Evolutionary conservation across 2,797 vertebrate species (phyloP).

Genomic region (Enteromius paludinosus): DNA sequence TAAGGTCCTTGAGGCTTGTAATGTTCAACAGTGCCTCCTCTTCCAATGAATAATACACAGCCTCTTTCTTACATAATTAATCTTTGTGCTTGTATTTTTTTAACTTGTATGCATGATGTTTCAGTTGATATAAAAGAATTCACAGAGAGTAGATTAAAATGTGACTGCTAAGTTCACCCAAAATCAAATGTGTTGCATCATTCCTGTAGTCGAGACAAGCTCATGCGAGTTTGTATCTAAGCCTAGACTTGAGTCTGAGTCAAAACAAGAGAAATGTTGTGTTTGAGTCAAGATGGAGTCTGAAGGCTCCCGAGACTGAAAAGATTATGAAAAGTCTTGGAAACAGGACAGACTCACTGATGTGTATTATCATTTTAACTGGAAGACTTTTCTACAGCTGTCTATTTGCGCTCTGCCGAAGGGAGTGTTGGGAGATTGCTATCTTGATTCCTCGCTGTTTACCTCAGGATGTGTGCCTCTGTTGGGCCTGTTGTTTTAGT

Average conservation of each 20-base stretch:
- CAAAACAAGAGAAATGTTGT: background rate
- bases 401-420: background rate
- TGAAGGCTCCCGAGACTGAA: background rate
- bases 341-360: background rate
- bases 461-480: background rate
- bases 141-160: background rate
- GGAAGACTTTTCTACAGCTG: background rate
- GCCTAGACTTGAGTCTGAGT: background rate
- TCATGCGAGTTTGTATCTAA: background rate
- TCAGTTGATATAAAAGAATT: conserved; percentile 3
- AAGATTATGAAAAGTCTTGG: background rate
- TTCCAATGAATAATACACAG: conserved; percentile 3
- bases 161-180: background rate
- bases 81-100: conserved; percentile 6
- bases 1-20: background rate
- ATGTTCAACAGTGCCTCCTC: conserved; percentile 9
- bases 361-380: background rate
- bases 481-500: background rate
- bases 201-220: background rate
- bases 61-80: background rate
- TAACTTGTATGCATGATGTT: background rate
- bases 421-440: background rate
- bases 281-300: background rate
- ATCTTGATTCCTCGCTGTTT: background rate
- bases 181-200: background rate